Evolutionary conservation across 2,113 vertebrate genomes (phyloP).

Genomic region (Pelusios castaneus): DNA sequence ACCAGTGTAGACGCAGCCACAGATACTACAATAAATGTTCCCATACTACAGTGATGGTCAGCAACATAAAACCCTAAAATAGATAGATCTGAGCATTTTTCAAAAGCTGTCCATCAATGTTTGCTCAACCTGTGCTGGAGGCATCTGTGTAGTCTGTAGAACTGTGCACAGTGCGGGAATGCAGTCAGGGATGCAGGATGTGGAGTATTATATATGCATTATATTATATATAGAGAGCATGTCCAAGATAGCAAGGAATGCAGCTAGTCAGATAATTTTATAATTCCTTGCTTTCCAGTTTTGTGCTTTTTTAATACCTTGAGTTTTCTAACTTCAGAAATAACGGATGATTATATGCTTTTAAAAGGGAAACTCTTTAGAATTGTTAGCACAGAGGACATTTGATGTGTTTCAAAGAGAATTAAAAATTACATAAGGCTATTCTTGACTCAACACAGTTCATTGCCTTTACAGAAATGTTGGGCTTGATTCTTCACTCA

Average conservation of each 20-base stretch:
- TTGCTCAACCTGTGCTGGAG: not conserved
- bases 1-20: no score
- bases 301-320: not conserved
- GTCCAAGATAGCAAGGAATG: not conserved
- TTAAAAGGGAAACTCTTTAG: not conserved
- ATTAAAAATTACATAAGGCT: not conserved
- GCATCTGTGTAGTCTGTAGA: not conserved
- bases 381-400: not conserved
- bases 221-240: not conserved
- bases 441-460: not conserved
- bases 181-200: constrained; percentile 8
- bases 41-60: not conserved
- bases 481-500: not conserved
- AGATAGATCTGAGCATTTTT: constrained; percentile 23
- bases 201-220: not conserved
- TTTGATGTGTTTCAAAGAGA: not conserved
- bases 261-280: not conserved
- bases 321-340: not conserved
- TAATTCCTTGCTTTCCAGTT: fast-evolving
- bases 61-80: constrained; percentile 26
- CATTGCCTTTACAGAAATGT: constrained; percentile 9
- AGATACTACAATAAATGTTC: constrained; percentile 10
- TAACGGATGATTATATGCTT: not conserved
- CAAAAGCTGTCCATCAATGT: not conserved
- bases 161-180: constrained; percentile 2